These are phyloP conservation scores for Apocrypta bakeri DNA, from an alignment of 1,140 invertebrate genomes.

Conservation along the genomic window DNA sequence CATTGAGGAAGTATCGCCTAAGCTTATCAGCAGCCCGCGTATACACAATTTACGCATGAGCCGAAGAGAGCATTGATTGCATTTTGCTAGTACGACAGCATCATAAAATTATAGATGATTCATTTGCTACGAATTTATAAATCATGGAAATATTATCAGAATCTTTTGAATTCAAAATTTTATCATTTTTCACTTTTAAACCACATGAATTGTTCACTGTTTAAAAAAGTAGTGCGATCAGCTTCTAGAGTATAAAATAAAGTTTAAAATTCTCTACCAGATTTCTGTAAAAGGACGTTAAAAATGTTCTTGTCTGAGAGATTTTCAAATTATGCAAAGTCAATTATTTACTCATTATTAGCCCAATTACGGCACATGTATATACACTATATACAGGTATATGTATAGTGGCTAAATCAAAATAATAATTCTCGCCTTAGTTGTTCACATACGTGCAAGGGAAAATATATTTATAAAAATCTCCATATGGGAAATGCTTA, in stretches of 20 bases:
- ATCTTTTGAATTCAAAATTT: not conserved
- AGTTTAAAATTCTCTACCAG: no score
- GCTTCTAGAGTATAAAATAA: no score
- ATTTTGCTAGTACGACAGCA: not conserved
- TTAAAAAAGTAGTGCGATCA: no score
- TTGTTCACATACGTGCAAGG: not conserved
- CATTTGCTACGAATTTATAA: not conserved
- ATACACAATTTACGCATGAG: not conserved
- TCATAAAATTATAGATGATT: not conserved
- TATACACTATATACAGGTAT: not conserved
- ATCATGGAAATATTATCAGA: not conserved
- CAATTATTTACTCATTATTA: conserved; percentile 46
- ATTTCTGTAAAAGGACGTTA: no score
- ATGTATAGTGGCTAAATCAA: not conserved
- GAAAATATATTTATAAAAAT: conserved; percentile 20
- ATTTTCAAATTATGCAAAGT: conserved; percentile 33
- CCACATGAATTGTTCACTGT: no score
- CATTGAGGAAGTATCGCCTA: not conserved
- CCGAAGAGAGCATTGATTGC: not conserved
- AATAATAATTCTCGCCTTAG: not conserved
- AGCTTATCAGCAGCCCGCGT: not conserved
- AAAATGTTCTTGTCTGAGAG: conserved; percentile 5
- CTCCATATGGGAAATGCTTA: conserved; percentile 6
- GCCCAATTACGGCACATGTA: conserved; percentile 7
- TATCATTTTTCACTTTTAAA: no score